phyloP scores from a whole-genome alignment of 2,113 vertebrate species.

The Cnemophilus loriae region DNA sequence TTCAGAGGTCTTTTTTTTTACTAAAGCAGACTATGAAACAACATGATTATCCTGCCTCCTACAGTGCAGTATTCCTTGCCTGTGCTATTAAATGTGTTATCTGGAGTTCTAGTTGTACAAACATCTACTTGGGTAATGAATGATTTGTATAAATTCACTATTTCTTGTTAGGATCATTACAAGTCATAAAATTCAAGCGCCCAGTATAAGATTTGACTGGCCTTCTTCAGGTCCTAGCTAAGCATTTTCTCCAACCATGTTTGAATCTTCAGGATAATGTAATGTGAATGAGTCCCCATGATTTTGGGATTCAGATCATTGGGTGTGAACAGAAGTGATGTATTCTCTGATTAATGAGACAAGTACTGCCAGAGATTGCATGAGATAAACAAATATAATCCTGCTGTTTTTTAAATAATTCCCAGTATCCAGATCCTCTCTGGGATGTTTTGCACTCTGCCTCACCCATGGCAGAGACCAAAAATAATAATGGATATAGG shows the following conservation, averaged over 20 bases:
- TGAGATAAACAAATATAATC: not conserved
- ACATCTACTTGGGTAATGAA: not conserved
- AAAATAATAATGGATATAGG: not conserved
- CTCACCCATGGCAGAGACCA: not conserved
- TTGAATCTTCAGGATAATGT: not conserved
- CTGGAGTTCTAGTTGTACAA: not conserved
- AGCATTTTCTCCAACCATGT: not conserved
- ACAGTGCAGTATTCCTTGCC: not conserved
- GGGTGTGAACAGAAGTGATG: not conserved
- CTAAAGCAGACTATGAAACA: not conserved
- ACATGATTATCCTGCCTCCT: not conserved
- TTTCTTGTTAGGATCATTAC: not conserved
- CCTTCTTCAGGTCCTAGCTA: not conserved
- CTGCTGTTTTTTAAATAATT: not conserved
- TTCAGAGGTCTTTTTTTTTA: not conserved
- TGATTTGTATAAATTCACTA: not conserved
- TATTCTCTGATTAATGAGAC: not conserved
- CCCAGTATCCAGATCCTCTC: not conserved
- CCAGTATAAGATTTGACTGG: not conserved
- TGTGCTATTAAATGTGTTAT: not conserved
- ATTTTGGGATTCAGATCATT: not conserved
- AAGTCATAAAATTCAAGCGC: not conserved
- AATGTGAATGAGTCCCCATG: not conserved
- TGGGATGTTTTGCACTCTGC: not conserved
- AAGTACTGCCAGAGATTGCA: not conserved